Base-by-base conservation (phyloP, 2,797 vertebrate genomes). In the Pseudotriccus pelzelni region DNA sequence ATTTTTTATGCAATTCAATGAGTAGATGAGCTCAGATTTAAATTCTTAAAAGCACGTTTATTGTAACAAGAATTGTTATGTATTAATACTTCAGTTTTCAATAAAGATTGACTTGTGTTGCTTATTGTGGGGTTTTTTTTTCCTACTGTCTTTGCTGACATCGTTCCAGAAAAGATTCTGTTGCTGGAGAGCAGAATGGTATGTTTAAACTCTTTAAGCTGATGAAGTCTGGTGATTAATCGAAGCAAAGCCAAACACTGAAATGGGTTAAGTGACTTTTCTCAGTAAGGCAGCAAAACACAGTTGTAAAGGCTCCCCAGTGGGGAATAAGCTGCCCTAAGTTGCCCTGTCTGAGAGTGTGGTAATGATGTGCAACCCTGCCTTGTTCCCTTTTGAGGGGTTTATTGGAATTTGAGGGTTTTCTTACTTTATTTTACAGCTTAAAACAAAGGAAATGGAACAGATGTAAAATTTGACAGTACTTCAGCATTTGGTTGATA, bases 41-140 rank as follows among this genome's bases (percentile, higher is more conserved):
- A 98, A 98, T 97, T 98, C 97, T 98, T 98, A 97, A 98, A 98
- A 98, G 98, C 98, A 98, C 97, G 98, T 98, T 98, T 98, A 98
- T 98, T 98, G 98, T 98, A 98, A 98, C 97, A 97, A 97, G 97
- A 98, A 98, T 98, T 98, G 98, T 98, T 98, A 97, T 98, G 98
- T 98, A 98, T 98, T 98, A 98, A 98, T 98, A 98, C 98, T 98
- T 98, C 97, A 97, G 98, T 98, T 98, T 98, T 98, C 98, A 98
- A 98, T 98, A 98, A 98, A 98, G 98, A 98, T 98, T 98, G 98
- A 98, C 97, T 98, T 98, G 98, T 98, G 98, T 98, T 98, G 98
- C 98, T 98, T 98, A 96, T 87, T 81, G 44, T 95, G 91, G 7
- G 67, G 50, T 74, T 76, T 78, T 53, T 84, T 56, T 70, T 34